Evolutionary conservation across 1,140 invertebrate genomes (phyloP).

Genomic region (Drosophila melanica): DNA sequence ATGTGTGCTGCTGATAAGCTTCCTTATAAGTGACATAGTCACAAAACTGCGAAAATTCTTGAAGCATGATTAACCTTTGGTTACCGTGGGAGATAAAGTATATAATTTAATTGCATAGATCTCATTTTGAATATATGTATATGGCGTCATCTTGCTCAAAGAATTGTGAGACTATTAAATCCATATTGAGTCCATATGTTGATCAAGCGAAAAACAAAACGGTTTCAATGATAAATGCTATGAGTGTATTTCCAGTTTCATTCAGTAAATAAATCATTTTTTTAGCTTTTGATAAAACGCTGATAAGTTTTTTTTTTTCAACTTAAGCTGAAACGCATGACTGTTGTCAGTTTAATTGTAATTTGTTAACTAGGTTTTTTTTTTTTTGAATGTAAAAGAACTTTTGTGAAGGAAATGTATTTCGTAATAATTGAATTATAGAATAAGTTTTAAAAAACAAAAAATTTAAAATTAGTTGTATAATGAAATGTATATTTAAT

Average conservation of each 20-base stretch:
- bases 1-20: constrained; percentile 2
- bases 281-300: background rate
- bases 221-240: constrained; percentile 56
- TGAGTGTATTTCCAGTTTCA: constrained; percentile 50
- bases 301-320: no score
- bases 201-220: background rate
- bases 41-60: constrained; percentile 6
- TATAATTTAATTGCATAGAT: background rate
- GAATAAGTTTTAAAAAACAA: no score
- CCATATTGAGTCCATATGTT: constrained; percentile 55
- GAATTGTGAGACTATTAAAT: constrained; percentile 6
- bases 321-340: no score
- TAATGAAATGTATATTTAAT: no score
- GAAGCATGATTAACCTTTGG: background rate
- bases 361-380: background rate
- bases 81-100: no score
- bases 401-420: no score
- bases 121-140: background rate
- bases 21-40: background rate
- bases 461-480: no score
- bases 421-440: no score
- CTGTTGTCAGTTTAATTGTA: no score
- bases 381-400: background rate
- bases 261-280: constrained; percentile 37
- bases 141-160: background rate